Conservation (phyloP, 2,888 invertebrate genomes). For the Mellilla xanthometata region DNA sequence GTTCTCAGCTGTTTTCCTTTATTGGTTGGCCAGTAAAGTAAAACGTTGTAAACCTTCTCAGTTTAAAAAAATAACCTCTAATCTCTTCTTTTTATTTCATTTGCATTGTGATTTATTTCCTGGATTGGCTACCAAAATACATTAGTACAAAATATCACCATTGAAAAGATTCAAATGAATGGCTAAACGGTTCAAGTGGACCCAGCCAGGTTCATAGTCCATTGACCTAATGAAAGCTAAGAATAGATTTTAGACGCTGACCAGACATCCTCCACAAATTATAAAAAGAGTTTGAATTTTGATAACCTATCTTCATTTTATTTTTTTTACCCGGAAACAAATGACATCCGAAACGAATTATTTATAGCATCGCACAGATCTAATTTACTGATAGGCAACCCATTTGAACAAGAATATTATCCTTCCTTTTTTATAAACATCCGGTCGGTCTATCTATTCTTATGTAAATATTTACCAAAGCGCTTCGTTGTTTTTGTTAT, state of each 20-base stretch:
- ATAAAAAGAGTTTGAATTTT: background rate
- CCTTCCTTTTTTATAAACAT: slow-evolving; percentile 46
- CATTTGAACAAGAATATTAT: slow-evolving; percentile 20
- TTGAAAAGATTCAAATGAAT: slow-evolving; percentile 22
- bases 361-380: slow-evolving; percentile 4
- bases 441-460: slow-evolving; percentile 47
- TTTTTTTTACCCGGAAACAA: slow-evolving; percentile 1
- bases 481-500: slow-evolving; percentile 38
- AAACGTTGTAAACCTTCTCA: too few species aligned
- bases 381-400: slow-evolving; percentile 11
- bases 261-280: slow-evolving; percentile 11
- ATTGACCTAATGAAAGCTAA: slow-evolving; percentile 23
- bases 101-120: too few species aligned
- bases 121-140: too few species aligned
- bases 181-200: slow-evolving; percentile 26
- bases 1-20: too few species aligned
- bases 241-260: slow-evolving; percentile 22
- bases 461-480: slow-evolving; percentile 46
- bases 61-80: too few species aligned
- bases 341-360: slow-evolving; percentile 2
- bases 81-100: too few species aligned
- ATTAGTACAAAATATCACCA: background rate
- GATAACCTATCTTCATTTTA: too few species aligned
- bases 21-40: too few species aligned
- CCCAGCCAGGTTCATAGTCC: slow-evolving; percentile 21